These are phyloP conservation scores for Caenorhabditis remanei DNA, from an alignment of 1,140 invertebrate genomes.

Conservation along the genomic window DNA sequence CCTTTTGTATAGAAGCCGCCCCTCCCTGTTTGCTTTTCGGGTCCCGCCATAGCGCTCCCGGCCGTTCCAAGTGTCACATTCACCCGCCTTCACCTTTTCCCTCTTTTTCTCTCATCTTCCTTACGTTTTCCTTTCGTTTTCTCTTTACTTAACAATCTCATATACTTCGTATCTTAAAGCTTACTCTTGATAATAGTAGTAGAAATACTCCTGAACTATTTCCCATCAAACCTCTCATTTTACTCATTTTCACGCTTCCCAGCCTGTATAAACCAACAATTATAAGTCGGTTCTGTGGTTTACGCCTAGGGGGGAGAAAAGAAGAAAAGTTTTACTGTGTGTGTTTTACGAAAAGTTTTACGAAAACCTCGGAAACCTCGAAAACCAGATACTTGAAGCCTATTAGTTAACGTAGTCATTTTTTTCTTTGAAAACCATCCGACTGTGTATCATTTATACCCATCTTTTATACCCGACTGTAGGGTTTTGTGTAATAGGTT, in stretches of 20 bases:
- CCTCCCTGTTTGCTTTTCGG: conserved; percentile 47
- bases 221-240: background rate
- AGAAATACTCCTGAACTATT: background rate
- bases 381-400: background rate
- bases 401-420: conserved; percentile 24
- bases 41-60: conserved; percentile 45
- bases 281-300: conserved; percentile 10
- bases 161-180: background rate
- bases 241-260: background rate
- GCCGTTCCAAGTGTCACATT: conserved; percentile 52
- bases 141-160: conserved; percentile 44
- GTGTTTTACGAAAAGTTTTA: background rate
- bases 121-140: conserved; percentile 1
- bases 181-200: background rate
- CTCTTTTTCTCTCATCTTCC: conserved; percentile 27
- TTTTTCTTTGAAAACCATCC: conserved; percentile 1
- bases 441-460: background rate
- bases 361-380: background rate
- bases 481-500: background rate
- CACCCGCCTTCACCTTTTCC: conserved; percentile 8
- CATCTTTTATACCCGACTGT: background rate
- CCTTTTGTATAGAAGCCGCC: conserved; percentile 39
- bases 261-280: conserved; percentile 6
- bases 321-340: conserved; percentile 32
- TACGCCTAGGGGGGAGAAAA: background rate